These are phyloP conservation scores for Myotis myotis DNA, from an alignment of 2,797 vertebrate species.

Conservation along the genomic window DNA sequence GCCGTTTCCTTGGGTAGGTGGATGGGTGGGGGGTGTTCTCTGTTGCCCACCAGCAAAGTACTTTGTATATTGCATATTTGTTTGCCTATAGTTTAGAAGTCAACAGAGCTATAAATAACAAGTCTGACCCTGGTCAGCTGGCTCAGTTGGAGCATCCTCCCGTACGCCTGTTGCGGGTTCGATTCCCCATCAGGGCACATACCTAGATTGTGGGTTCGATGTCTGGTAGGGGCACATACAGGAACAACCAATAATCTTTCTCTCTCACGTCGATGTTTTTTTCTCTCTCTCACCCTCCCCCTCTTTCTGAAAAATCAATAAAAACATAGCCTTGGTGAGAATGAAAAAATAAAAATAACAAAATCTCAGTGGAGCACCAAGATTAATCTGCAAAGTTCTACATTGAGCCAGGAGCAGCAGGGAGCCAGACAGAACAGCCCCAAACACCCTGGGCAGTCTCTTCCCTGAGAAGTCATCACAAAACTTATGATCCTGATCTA, in stretches of 20 bases:
- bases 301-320: too few species aligned
- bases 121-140: not conserved
- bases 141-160: too few species aligned
- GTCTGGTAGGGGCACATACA: too few species aligned
- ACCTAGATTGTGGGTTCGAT: too few species aligned
- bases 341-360: too few species aligned
- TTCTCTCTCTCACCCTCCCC: too few species aligned
- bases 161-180: too few species aligned
- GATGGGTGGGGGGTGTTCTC: not conserved
- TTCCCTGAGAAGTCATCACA: conserved; percentile 42
- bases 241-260: too few species aligned
- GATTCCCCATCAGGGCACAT: too few species aligned
- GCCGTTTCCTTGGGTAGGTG: not conserved
- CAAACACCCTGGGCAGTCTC: not conserved
- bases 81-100: not conserved
- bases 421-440: not conserved
- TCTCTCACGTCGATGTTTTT: too few species aligned
- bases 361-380: not conserved
- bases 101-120: conserved; percentile 14
- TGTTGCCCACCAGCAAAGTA: not conserved
- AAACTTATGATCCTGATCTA: conserved; percentile 12
- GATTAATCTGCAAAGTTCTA: conserved; percentile 41
- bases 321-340: too few species aligned
- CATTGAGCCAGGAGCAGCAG: not conserved
- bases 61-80: not conserved